Evolutionary conservation across 2,113 vertebrate species (phyloP).

Genomic region (Oenanthe oenanthe): DNA sequence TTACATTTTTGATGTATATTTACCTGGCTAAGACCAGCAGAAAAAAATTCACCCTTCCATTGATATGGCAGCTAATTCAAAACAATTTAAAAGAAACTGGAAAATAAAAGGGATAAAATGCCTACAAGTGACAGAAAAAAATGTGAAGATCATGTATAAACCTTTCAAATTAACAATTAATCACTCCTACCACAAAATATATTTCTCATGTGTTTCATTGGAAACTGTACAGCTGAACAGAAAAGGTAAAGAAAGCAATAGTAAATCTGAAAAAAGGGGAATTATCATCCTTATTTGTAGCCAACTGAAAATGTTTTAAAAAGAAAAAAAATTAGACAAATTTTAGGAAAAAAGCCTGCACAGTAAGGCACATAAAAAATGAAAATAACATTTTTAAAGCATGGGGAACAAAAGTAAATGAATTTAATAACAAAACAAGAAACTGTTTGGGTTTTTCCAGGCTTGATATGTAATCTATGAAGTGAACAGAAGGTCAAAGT

Average conservation of each 20-base stretch:
- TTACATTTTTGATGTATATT: neutral
- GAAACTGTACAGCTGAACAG: neutral
- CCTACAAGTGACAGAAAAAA: neutral
- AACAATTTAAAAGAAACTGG: neutral
- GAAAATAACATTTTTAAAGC: neutral
- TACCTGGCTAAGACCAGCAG: neutral
- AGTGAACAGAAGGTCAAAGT: slow-evolving; percentile 25
- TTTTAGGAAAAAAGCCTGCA: neutral
- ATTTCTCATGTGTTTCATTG: neutral
- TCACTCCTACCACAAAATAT: neutral
- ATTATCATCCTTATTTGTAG: neutral
- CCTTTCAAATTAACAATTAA: neutral
- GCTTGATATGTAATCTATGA: slow-evolving; percentile 30
- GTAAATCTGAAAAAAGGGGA: neutral
- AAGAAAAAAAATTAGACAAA: neutral
- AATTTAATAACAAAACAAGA: neutral
- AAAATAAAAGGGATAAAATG: neutral
- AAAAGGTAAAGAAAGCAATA: neutral
- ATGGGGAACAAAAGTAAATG: neutral
- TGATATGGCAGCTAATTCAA: neutral
- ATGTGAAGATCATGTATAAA: neutral
- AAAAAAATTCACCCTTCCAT: neutral
- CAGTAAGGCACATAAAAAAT: neutral
- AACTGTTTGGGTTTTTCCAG: neutral
- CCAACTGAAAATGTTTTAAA: neutral